Percentiles rank a stretch among this genome's conserved stretches.
phyloP scores from a whole-genome alignment of 2,888 invertebrate species.

The Morpho deidamia region DNA sequence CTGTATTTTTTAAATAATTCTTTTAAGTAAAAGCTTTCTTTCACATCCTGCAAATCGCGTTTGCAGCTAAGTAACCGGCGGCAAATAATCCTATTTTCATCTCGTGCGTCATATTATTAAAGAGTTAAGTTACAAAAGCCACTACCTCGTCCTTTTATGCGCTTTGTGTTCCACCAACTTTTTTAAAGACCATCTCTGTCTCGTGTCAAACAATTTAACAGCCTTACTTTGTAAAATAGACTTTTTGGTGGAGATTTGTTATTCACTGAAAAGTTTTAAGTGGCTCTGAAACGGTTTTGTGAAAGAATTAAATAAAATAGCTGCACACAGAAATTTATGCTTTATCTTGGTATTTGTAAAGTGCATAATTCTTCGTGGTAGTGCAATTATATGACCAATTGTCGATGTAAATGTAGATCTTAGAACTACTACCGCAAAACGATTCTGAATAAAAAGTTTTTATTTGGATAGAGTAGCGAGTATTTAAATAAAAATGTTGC shows the following conservation, averaged over 20 bases:
- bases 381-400: not conserved
- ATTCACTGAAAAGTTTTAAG: conserved; percentile 76
- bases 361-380: conserved; percentile 38
- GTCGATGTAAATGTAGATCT: conserved; percentile 2
- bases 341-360: conserved; percentile 35
- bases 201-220: conserved; percentile 70
- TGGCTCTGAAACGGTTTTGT: conserved; percentile 73
- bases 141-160: conserved; percentile 44
- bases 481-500: not conserved
- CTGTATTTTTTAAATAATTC: conserved; percentile 8
- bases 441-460: conserved; percentile 1
- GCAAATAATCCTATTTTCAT: conserved; percentile 27
- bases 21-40: conserved; percentile 9
- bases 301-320: conserved; percentile 63
- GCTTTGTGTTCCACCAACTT: conserved; percentile 56
- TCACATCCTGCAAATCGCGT: conserved; percentile 10
- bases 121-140: conserved; percentile 26
- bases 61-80: conserved; percentile 21
- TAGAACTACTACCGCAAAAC: not conserved
- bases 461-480: not conserved
- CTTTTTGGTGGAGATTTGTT: conserved; percentile 73
- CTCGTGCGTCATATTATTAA: conserved; percentile 26
- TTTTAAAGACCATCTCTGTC: conserved; percentile 59
- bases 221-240: conserved; percentile 66
- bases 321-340: conserved; percentile 36